phyloP scores from a whole-genome alignment of 2,113 vertebrate species.

The Crotophaga sulcirostris region DNA sequence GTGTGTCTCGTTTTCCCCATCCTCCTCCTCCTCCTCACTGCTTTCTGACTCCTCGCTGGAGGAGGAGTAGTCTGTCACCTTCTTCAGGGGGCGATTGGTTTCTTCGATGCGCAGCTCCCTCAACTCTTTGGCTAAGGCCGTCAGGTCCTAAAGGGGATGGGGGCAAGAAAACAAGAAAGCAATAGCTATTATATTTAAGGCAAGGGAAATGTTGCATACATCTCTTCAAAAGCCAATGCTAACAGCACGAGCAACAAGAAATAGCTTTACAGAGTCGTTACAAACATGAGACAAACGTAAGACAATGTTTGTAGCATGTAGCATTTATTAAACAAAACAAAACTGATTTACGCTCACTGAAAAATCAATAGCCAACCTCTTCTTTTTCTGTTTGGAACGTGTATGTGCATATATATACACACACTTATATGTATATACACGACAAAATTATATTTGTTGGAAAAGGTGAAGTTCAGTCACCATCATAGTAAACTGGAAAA shows the following conservation, averaged over 20 bases:
- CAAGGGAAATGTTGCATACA: background rate
- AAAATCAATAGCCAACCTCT: constrained; percentile 71
- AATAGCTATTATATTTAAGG: background rate
- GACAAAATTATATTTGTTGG: constrained; percentile 67
- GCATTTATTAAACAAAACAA: constrained; percentile 78
- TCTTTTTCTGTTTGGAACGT: constrained; percentile 62
- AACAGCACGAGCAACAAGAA: constrained; percentile 74
- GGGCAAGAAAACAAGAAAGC: background rate
- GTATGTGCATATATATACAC: constrained; percentile 64
- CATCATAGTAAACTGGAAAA: constrained; percentile 79
- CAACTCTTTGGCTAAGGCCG: constrained; percentile 95
- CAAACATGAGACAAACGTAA: constrained; percentile 75
- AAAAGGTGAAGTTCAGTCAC: constrained; percentile 70
- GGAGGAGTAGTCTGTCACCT: constrained; percentile 98
- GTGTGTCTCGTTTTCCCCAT: constrained; percentile 87
- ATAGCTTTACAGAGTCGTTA: constrained; percentile 70
- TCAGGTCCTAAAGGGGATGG: constrained; percentile 87
- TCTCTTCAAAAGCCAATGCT: constrained; percentile 72
- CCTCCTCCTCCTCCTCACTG: constrained; percentile 92
- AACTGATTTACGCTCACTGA: constrained; percentile 68
- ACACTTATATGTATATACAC: constrained; percentile 63
- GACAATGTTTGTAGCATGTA: constrained; percentile 74
- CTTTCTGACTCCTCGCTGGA: constrained; percentile 97
- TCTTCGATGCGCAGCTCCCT: constrained; percentile 94
- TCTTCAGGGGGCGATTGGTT: constrained; percentile 91